These are phyloP conservation scores for Urocyon cinereoargenteus DNA, from an alignment of 2,797 vertebrate species.

Conservation along the genomic window DNA sequence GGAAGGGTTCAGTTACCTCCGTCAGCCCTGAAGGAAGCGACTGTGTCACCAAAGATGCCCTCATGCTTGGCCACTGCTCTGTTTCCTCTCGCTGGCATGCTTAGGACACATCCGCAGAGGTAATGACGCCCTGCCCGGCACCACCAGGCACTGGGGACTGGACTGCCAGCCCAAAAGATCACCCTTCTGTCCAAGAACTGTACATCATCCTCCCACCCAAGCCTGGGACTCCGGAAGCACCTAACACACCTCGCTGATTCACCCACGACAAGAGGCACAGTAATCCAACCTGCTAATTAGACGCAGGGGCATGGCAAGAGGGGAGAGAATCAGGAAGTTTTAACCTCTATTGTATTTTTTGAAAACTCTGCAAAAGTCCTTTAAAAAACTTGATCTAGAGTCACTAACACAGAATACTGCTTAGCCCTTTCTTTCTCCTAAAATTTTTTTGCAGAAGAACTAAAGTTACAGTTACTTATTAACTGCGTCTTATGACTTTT, in stretches of 20 bases:
- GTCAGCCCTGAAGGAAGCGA: rapidly evolving
- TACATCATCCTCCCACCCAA: rapidly evolving
- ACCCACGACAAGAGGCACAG: rapidly evolving
- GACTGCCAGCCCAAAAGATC: rapidly evolving
- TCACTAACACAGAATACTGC: not conserved
- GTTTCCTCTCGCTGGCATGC: not conserved
- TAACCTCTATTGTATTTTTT: not conserved
- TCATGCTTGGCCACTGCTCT: rapidly evolving
- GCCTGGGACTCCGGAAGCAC: not conserved
- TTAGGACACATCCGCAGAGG: rapidly evolving
- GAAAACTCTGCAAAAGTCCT: not conserved
- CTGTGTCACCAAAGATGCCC: rapidly evolving
- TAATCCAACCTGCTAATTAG: rapidly evolving
- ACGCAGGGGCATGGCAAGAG: rapidly evolving
- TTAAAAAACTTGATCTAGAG: not conserved
- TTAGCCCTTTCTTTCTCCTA: not conserved
- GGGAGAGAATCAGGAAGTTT: too few species aligned
- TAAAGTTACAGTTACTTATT: not conserved
- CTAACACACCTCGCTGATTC: rapidly evolving
- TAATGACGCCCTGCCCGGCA: too few species aligned
- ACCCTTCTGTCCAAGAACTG: not conserved
- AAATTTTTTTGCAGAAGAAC: not conserved
- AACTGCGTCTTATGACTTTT: not conserved
- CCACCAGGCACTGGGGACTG: not conserved
- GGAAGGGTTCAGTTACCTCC: rapidly evolving